Evolutionary conservation across 2,888 invertebrate genomes (phyloP), one percentile per base, ranked within the genome.

Genomic region (Torymus tubicola): DNA sequence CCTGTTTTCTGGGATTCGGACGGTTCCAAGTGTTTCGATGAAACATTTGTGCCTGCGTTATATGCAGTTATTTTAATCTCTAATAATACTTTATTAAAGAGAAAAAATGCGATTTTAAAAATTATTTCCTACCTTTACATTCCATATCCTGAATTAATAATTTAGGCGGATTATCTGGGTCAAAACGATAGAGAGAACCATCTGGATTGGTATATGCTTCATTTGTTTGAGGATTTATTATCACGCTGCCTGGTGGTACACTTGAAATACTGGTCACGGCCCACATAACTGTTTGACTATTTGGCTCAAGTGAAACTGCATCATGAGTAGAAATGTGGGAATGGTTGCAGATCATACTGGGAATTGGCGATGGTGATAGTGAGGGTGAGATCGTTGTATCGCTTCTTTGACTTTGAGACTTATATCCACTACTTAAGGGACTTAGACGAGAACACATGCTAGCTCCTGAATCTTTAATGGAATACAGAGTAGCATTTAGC

Each of bases 191-290:
- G 16, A 95, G 90, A 0, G 93, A 92, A 16, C 96, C 96, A 87
- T 96, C 96, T 0, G 94, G 91, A 87, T 96, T 96, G 64, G 94
- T 94, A 67, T 95, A 93, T 0, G 96, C 95, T 73, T 95, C 94
- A 10, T 96, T 96, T 69, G 95, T 95, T 93, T 95, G 90, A 31
- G 97, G 97, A 91, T 98, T 96, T 90, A 98, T 96, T 86, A 98
- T 95, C 86, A 97, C 92, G 86, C 97, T 96, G 81, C 98, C 98
- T 77, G 95, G 93, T 71, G 97, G 97, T 81, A 98, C 97, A 84
- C 94, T 94, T 61, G 95, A 94, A 91, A 97, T 93, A 91, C 96
- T 96, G 53, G 96, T 96, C 73, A 97, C 96, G 71, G 97, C 96
- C 96, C 97, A 98, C 89, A 97, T 94, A 68, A 95, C 93, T 61